Percentiles rank a stretch among this genome's conserved stretches.
Evolutionary conservation across 2,888 invertebrate genomes (phyloP).

Genomic region (Copidosoma aretas): DNA sequence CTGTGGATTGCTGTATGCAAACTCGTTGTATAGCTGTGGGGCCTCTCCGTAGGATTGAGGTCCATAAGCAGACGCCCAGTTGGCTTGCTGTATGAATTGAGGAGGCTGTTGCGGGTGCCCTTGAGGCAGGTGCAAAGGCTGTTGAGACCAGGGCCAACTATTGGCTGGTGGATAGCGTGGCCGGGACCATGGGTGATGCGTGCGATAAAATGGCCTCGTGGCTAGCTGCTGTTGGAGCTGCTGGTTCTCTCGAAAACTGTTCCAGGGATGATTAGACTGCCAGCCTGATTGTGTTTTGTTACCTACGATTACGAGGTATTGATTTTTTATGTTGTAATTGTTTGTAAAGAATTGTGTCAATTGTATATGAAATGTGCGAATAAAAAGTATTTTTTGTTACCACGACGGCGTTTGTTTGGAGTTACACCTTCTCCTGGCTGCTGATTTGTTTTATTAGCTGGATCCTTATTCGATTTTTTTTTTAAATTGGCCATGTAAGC

Average conservation of each 20-base stretch:
- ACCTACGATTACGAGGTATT: conserved; percentile 6
- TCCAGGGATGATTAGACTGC: conserved; percentile 56
- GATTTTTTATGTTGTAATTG: too few species aligned
- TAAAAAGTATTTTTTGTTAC: conserved; percentile 26
- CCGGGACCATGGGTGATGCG: conserved; percentile 44
- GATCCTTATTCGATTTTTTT: conserved; percentile 43
- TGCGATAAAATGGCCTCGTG: conserved; percentile 29
- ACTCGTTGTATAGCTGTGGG: too few species aligned
- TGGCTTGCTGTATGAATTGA: not conserved
- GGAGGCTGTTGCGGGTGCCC: not conserved
- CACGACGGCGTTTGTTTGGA: conserved; percentile 36
- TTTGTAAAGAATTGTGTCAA: too few species aligned
- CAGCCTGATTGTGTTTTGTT: conserved; percentile 42
- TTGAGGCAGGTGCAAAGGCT: not conserved
- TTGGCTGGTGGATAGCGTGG: conserved; percentile 35
- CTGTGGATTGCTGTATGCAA: not conserved
- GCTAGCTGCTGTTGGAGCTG: conserved; percentile 16
- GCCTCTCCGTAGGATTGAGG: not conserved
- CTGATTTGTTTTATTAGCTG: not conserved
- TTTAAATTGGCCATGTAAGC: conserved; percentile 51
- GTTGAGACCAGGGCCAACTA: conserved; percentile 23
- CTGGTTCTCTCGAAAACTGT: conserved; percentile 42
- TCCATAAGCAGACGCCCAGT: not conserved
- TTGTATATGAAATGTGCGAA: conserved; percentile 6
- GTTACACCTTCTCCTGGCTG: conserved; percentile 8